Evolutionary conservation across 2,797 vertebrate species (phyloP).

Genomic region (Rhinogobio ventralis): DNA sequence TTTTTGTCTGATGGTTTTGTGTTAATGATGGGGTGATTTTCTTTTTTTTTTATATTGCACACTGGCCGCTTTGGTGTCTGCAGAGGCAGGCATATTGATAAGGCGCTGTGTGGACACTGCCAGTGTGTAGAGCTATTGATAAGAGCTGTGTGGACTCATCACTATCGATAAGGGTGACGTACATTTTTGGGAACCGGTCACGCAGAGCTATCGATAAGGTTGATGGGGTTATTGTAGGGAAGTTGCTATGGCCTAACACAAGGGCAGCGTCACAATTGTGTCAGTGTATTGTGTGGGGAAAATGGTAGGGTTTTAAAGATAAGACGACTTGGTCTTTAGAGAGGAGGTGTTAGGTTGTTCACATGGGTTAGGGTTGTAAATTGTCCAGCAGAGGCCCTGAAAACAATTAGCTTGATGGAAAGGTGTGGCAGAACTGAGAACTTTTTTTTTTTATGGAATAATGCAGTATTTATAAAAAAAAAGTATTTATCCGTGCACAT

Average conservation of each 20-base stretch:
- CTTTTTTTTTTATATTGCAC: constrained; percentile 76
- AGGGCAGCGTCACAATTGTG: constrained; percentile 31
- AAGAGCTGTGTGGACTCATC: constrained; percentile 66
- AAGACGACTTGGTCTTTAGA: constrained; percentile 44
- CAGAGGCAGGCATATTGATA: constrained; percentile 76
- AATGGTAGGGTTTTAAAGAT: constrained; percentile 54
- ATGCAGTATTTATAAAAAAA: too few relatives aligned
- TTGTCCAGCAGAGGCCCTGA: neutral
- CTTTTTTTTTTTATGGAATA: neutral
- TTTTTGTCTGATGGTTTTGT: constrained; percentile 72
- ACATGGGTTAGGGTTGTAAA: constrained; percentile 35
- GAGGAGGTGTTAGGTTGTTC: constrained; percentile 34
- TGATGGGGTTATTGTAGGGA: constrained; percentile 50
- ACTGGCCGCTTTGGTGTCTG: constrained; percentile 72
- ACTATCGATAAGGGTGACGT: constrained; percentile 69
- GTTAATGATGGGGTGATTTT: constrained; percentile 78
- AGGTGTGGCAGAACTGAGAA: neutral
- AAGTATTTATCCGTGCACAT: too few relatives aligned
- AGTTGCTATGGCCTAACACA: constrained; percentile 54
- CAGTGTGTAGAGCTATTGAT: constrained; percentile 62
- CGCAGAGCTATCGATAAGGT: constrained; percentile 60
- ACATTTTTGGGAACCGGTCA: constrained; percentile 65
- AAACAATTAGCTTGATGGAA: neutral
- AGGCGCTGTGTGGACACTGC: constrained; percentile 65
- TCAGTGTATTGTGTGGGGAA: constrained; percentile 43